Evolutionary conservation across 2,888 invertebrate genomes (phyloP).

Genomic region (Ophonus ardosiacus): DNA sequence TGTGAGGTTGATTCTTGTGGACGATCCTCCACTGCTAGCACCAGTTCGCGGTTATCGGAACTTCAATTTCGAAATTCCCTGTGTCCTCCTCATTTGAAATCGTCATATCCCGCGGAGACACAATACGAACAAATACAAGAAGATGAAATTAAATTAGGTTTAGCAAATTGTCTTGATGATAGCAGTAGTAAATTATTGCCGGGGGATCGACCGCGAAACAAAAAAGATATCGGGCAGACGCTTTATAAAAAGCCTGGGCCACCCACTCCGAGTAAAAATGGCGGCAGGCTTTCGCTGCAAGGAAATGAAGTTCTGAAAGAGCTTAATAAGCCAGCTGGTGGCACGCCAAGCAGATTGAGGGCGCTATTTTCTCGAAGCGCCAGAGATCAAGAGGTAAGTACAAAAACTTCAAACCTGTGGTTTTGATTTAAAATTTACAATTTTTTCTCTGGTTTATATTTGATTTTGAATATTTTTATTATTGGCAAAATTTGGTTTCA

Average conservation of each 20-base stretch:
- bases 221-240: slow-evolving; percentile 82
- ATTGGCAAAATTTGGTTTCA: neutral
- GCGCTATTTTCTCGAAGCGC: slow-evolving; percentile 79
- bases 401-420: slow-evolving; percentile 54
- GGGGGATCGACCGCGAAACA: slow-evolving; percentile 75
- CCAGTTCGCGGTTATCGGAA: slow-evolving; percentile 79
- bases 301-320: slow-evolving; percentile 80
- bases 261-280: slow-evolving; percentile 91
- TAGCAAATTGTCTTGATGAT: slow-evolving; percentile 71
- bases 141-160: slow-evolving; percentile 81
- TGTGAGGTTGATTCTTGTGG: slow-evolving; percentile 72
- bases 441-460: slow-evolving; percentile 61
- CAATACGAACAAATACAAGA: slow-evolving; percentile 82
- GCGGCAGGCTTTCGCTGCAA: slow-evolving; percentile 84
- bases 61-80: slow-evolving; percentile 89
- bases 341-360: slow-evolving; percentile 82
- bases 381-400: slow-evolving; percentile 41
- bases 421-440: too few relatives aligned
- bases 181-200: slow-evolving; percentile 74
- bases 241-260: slow-evolving; percentile 92
- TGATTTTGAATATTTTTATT: too few relatives aligned
- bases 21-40: slow-evolving; percentile 70
- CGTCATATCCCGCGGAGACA: slow-evolving; percentile 90
- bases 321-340: slow-evolving; percentile 71
- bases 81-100: slow-evolving; percentile 90